Conservation (phyloP, 2,113 vertebrate species). For the Sander lucioperca region DNA sequence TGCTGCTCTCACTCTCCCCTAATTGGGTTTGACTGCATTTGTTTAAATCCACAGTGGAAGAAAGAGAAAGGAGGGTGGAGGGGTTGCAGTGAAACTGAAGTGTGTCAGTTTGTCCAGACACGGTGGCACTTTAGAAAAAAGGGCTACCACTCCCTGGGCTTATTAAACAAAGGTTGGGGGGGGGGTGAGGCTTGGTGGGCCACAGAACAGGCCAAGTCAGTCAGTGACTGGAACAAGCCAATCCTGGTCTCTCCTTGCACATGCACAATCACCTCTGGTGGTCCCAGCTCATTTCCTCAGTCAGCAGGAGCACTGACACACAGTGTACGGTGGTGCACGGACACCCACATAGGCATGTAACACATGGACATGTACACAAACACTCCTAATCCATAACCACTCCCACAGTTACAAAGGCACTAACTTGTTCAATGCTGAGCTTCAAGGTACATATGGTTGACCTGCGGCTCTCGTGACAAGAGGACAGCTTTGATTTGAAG, state of each 20-base stretch:
- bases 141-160: conserved; percentile 69
- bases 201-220: conserved; percentile 72
- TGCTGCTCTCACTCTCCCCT: conserved; percentile 85
- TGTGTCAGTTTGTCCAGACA: conserved; percentile 85
- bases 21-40: conserved; percentile 90
- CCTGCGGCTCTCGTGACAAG: conserved; percentile 29
- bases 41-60: conserved; percentile 85
- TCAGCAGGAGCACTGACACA: conserved; percentile 76
- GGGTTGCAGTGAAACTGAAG: conserved; percentile 81
- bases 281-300: conserved; percentile 83
- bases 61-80: conserved; percentile 73
- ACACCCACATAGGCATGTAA: conserved; percentile 76
- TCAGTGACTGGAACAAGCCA: conserved; percentile 73
- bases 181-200: conserved; percentile 51
- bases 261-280: conserved; percentile 82
- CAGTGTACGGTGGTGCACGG: conserved; percentile 58
- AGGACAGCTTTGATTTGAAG: conserved; percentile 58
- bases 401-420: conserved; percentile 43
- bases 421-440: conserved; percentile 38
- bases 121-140: conserved; percentile 78
- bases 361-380: conserved; percentile 66
- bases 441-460: conserved; percentile 32
- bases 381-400: conserved; percentile 59
- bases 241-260: conserved; percentile 59
- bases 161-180: conserved; percentile 73